phyloP scores from a whole-genome alignment of 2,888 invertebrate genomes.

The Rutpela maculata region DNA sequence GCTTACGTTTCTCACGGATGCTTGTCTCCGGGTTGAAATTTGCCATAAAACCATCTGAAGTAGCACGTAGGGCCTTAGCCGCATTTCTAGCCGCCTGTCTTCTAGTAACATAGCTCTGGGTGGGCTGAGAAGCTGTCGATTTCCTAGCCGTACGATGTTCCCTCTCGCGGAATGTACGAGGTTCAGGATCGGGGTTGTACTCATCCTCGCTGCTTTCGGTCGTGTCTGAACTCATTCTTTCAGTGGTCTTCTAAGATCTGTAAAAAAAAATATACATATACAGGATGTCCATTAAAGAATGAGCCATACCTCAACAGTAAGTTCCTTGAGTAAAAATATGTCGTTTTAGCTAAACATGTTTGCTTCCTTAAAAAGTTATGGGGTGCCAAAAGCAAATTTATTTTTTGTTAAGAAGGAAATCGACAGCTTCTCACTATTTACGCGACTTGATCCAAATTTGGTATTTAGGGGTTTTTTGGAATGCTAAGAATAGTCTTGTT shows the following conservation, averaged over 20 bases:
- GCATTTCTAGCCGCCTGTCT: conserved; percentile 63
- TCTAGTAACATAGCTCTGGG: conserved; percentile 58
- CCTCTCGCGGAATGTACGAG: conserved; percentile 38
- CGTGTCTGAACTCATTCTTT: conserved; percentile 48
- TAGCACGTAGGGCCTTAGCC: conserved; percentile 53
- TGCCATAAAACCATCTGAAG: conserved; percentile 68
- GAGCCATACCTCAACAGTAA: too few relatives aligned
- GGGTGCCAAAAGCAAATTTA: too few relatives aligned
- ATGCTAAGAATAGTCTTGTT: too few relatives aligned
- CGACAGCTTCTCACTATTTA: too few relatives aligned
- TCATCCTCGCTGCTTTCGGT: conserved; percentile 57
- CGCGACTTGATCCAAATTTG: too few relatives aligned
- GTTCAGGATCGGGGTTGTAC: conserved; percentile 48
- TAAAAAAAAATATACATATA: too few relatives aligned
- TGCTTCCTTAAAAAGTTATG: too few relatives aligned
- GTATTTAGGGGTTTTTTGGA: too few relatives aligned
- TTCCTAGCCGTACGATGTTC: conserved; percentile 64
- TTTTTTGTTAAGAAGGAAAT: too few relatives aligned
- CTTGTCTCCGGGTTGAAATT: conserved; percentile 89
- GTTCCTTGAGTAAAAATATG: too few relatives aligned
- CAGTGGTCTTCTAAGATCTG: background rate
- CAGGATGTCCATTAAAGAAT: too few relatives aligned
- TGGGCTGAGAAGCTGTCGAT: conserved; percentile 58
- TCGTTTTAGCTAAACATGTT: too few relatives aligned
- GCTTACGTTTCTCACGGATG: conserved; percentile 85